These are phyloP conservation scores for Caretta caretta DNA, from an alignment of 2,113 vertebrate genomes.

Conservation along the genomic window DNA sequence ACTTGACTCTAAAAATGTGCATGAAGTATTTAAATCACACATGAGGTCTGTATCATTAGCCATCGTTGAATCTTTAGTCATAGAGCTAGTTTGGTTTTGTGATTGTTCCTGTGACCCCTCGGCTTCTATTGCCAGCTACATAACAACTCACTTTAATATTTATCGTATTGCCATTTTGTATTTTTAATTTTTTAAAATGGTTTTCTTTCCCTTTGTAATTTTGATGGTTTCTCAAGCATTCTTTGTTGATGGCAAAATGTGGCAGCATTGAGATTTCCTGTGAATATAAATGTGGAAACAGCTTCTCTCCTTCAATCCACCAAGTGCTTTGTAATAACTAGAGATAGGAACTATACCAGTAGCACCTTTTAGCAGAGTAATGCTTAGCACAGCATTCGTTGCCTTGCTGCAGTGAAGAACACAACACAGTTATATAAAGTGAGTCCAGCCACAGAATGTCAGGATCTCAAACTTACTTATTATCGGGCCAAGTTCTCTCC, in stretches of 20 bases:
- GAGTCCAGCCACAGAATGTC: neutral
- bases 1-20: constrained; percentile 49
- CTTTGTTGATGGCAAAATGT: neutral
- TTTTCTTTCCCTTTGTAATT: neutral
- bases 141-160: neutral
- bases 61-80: constrained; percentile 25
- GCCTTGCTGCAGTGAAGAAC: neutral
- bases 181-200: neutral
- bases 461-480: neutral
- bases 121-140: neutral
- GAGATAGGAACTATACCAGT: neutral
- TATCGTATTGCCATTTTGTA: neutral
- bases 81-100: neutral
- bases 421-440: neutral
- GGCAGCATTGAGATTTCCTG: neutral
- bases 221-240: neutral
- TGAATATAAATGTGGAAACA: neutral
- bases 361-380: neutral
- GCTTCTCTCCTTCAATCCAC: neutral
- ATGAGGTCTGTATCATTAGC: neutral
- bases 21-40: constrained; percentile 26
- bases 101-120: neutral
- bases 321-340: accelerated
- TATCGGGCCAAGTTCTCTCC: neutral
- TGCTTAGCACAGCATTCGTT: neutral